These are phyloP conservation scores for Clusia tigrina DNA, from an alignment of 2,888 invertebrate species.

Conservation along the genomic window DNA sequence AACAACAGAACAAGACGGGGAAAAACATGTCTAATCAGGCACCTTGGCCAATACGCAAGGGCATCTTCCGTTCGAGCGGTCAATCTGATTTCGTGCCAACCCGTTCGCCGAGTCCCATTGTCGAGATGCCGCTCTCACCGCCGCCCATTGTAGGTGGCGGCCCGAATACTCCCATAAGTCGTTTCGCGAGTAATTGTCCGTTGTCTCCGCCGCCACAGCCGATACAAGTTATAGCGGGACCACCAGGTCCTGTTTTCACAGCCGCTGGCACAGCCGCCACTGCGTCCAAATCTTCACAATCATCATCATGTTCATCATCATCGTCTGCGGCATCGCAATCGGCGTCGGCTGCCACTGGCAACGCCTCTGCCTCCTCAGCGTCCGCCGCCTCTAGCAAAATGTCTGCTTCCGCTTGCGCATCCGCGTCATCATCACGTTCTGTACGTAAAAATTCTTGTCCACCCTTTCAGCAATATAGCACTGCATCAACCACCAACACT, in stretches of 20 bases:
- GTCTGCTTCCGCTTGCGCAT: slow-evolving; percentile 44
- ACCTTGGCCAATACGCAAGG: slow-evolving; percentile 79
- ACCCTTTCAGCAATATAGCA: slow-evolving; percentile 48
- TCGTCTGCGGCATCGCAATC: slow-evolving; percentile 26
- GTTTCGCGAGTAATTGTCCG: slow-evolving; percentile 46
- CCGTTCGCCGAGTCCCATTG: slow-evolving; percentile 63
- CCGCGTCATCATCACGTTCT: slow-evolving; percentile 48
- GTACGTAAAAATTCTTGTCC: slow-evolving; percentile 60
- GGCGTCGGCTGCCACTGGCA: slow-evolving; percentile 9
- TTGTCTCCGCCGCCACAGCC: slow-evolving; percentile 58
- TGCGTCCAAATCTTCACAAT: slow-evolving; percentile 18
- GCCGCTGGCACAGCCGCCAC: slow-evolving; percentile 11
- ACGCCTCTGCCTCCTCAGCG: slow-evolving; percentile 18
- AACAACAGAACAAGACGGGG: neutral
- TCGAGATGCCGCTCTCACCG: slow-evolving; percentile 65
- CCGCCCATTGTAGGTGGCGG: slow-evolving; percentile 36
- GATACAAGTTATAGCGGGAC: slow-evolving; percentile 48
- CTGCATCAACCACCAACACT: slow-evolving; percentile 38
- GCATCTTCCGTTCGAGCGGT: slow-evolving; percentile 66
- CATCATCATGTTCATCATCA: slow-evolving; percentile 20
- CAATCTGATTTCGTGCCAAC: slow-evolving; percentile 63
- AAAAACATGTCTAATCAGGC: slow-evolving; percentile 68
- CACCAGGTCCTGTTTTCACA: slow-evolving; percentile 28
- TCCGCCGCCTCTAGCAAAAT: slow-evolving; percentile 38
- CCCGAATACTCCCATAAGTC: slow-evolving; percentile 39